These are phyloP conservation scores for Pangasius krempfi DNA, from an alignment of 2,797 vertebrate genomes.

Conservation along the genomic window DNA sequence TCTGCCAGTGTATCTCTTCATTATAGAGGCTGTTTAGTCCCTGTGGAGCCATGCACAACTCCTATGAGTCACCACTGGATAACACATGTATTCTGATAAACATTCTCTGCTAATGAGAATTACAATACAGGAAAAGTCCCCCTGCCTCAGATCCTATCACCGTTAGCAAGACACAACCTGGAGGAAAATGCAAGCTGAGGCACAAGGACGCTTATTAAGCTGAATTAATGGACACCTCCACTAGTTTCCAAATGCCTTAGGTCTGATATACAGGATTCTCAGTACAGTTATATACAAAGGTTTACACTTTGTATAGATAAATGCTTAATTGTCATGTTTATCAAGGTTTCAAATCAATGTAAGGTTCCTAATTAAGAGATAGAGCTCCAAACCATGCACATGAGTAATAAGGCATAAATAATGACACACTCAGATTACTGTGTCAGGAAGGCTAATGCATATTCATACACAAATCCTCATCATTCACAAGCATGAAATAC, in stretches of 20 bases:
- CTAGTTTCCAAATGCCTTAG: neutral
- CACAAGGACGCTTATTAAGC: neutral
- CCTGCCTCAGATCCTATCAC: neutral
- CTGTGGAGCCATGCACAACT: constrained; percentile 14
- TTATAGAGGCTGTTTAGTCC: constrained; percentile 32
- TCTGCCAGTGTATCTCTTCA: constrained; percentile 2
- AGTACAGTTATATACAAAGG: neutral
- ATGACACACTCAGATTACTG: neutral
- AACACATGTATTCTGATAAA: constrained; percentile 25
- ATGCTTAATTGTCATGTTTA: neutral
- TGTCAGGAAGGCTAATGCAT: neutral
- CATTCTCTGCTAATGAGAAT: constrained; percentile 28
- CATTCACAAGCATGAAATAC: neutral
- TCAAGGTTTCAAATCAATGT: neutral
- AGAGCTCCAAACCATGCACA: neutral
- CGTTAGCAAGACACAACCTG: constrained; percentile 14
- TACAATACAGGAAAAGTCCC: neutral
- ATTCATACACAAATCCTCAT: neutral
- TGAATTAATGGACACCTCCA: neutral
- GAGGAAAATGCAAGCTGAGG: neutral
- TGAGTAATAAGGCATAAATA: neutral
- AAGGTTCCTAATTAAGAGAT: neutral
- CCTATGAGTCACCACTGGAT: constrained; percentile 39
- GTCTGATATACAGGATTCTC: neutral
- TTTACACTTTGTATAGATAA: neutral